Percentiles rank a stretch among this genome's conserved stretches.
Evolutionary conservation across 2,888 invertebrate species (phyloP).

Genomic region (Girardia tigrina): DNA sequence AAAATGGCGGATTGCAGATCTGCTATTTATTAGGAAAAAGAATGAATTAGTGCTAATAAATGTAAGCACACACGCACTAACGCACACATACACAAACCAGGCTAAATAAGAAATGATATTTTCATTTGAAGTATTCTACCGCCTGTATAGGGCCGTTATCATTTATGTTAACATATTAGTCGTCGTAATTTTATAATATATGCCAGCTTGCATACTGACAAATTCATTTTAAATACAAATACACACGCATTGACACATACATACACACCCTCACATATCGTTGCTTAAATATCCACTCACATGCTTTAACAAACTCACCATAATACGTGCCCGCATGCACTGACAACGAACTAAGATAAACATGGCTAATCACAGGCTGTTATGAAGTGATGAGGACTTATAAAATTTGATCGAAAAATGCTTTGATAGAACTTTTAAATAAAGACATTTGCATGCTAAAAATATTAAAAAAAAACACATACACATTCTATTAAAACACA

Average conservation of each 20-base stretch:
- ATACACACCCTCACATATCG: slow-evolving; percentile 17
- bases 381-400: slow-evolving; percentile 21
- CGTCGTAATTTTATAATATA: slow-evolving; percentile 23
- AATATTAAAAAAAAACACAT: slow-evolving; percentile 16
- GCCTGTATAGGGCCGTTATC: slow-evolving; percentile 20
- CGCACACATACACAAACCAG: slow-evolving; percentile 23
- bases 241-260: neutral
- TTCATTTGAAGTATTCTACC: slow-evolving; percentile 23
- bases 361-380: slow-evolving; percentile 18
- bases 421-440: slow-evolving; percentile 18
- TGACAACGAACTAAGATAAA: slow-evolving; percentile 21
- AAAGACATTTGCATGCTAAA: slow-evolving; percentile 16
- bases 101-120: slow-evolving; percentile 23
- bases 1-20: slow-evolving; percentile 23
- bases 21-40: slow-evolving; percentile 23
- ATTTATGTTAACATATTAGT: slow-evolving; percentile 15
- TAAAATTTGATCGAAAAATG: slow-evolving; percentile 23
- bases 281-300: slow-evolving; percentile 19
- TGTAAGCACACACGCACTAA: slow-evolving; percentile 23
- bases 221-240: slow-evolving; percentile 23
- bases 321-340: slow-evolving; percentile 23
- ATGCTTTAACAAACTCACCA: slow-evolving; percentile 2
- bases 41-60: slow-evolving; percentile 23
- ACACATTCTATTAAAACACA: slow-evolving; percentile 23
- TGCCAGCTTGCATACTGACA: slow-evolving; percentile 18